A percentile compares a stretch with the other conserved stretches of the same genome.
Conservation (phyloP, 2,113 vertebrate genomes). For the Ceyx cyanopectus region DNA sequence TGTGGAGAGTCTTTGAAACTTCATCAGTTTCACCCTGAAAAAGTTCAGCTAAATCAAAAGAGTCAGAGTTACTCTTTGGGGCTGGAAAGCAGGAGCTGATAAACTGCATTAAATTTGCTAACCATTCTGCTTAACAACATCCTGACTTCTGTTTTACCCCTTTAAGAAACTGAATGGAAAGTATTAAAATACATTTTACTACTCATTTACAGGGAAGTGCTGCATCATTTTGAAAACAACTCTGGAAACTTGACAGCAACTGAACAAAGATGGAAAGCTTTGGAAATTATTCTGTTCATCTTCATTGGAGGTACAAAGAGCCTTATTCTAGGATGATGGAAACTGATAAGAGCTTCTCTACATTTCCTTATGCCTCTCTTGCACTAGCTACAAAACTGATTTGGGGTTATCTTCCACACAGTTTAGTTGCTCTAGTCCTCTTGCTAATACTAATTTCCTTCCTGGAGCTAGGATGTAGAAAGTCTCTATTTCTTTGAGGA, state of each 20-base stretch:
- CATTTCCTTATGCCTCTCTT: not conserved
- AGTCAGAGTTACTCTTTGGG: not conserved
- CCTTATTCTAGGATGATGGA: not conserved
- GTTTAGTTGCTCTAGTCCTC: not conserved
- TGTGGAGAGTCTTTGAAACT: not conserved
- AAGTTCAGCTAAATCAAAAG: not conserved
- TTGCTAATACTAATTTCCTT: not conserved
- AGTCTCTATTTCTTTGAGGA: not conserved
- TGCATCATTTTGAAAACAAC: not conserved
- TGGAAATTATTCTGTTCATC: not conserved
- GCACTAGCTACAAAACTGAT: not conserved
- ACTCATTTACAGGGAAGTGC: conserved; percentile 3
- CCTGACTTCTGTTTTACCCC: not conserved
- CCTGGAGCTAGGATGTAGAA: not conserved
- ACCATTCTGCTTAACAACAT: not conserved
- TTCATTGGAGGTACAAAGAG: not conserved
- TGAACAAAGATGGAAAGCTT: not conserved
- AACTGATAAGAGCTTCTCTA: not conserved
- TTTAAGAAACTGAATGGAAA: conserved; percentile 1
- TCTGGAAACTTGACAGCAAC: not conserved
- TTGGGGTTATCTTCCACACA: not conserved
- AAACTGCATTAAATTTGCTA: not conserved
- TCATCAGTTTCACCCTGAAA: not conserved
- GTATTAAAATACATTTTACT: not conserved
- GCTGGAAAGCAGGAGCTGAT: not conserved